Conservation (phyloP, 64 coral and sea anemone species). For the Stylophora pistillata region DNA sequence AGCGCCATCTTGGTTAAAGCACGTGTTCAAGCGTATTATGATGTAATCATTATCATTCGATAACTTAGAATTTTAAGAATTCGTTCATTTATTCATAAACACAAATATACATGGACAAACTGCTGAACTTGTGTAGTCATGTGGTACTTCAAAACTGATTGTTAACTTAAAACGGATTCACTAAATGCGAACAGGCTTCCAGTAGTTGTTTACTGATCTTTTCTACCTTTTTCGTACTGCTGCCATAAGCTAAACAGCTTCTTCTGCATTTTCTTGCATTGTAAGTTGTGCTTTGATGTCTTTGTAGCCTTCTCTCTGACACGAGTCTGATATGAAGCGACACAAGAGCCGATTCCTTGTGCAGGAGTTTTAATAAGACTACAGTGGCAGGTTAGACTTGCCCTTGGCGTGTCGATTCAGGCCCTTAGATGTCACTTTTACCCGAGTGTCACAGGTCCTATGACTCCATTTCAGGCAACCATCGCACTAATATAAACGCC, state of each 20-base stretch:
- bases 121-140: too few species aligned
- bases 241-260: background rate
- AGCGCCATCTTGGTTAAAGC: too few species aligned
- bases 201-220: background rate
- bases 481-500: background rate
- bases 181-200: background rate
- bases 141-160: background rate
- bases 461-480: constrained; percentile 18
- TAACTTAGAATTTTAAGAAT: too few species aligned
- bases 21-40: too few species aligned
- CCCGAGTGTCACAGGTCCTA: constrained; percentile 16
- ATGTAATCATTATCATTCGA: too few species aligned
- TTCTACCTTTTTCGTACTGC: background rate
- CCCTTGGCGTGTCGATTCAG: too few species aligned
- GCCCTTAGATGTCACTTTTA: background rate
- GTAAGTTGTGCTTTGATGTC: background rate
- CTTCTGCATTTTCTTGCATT: constrained; percentile 16
- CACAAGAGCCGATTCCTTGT: background rate
- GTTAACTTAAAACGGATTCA: background rate
- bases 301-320: background rate
- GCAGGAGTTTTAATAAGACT: too few species aligned
- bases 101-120: too few species aligned
- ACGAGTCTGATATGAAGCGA: constrained; percentile 24
- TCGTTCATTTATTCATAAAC: too few species aligned
- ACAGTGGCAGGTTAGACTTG: too few species aligned